Evolutionary conservation across 1,140 invertebrate genomes (phyloP).

Genomic region (Meloidogyne hapla): DNA sequence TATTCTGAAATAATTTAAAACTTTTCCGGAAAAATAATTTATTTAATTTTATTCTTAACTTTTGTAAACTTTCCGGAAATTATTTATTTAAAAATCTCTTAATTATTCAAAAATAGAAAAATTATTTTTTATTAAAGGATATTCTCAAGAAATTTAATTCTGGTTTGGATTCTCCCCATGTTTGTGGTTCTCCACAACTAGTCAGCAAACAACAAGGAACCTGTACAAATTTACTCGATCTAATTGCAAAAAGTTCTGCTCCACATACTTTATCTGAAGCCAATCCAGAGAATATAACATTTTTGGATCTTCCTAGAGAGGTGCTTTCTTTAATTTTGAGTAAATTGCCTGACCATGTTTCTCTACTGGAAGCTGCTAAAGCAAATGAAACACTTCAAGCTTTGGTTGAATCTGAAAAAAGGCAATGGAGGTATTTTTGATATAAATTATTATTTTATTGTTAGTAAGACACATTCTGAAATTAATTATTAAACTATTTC

Average conservation of each 20-base stretch:
- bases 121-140: constrained; percentile 30
- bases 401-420: constrained; percentile 77
- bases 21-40: not conserved
- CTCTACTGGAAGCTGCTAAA: constrained; percentile 76
- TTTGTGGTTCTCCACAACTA: constrained; percentile 59
- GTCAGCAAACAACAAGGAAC: constrained; percentile 46
- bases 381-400: constrained; percentile 76
- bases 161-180: constrained; percentile 55
- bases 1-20: not conserved
- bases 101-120: not conserved
- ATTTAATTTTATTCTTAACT: not conserved
- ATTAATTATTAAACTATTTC: no score
- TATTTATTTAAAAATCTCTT: no score
- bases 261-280: constrained; percentile 28
- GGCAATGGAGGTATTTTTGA: constrained; percentile 75
- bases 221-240: constrained; percentile 62
- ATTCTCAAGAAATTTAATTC: constrained; percentile 53
- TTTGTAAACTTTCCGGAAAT: not conserved
- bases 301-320: constrained; percentile 87
- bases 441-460: constrained; percentile 61
- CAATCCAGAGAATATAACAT: constrained; percentile 66
- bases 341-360: constrained; percentile 83
- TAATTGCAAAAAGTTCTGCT: constrained; percentile 63
- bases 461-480: no score
- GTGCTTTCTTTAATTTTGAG: constrained; percentile 85